These are phyloP conservation scores for Leptinotarsa defecta DNA, from an alignment of 1,140 invertebrate genomes.

Conservation along the genomic window DNA sequence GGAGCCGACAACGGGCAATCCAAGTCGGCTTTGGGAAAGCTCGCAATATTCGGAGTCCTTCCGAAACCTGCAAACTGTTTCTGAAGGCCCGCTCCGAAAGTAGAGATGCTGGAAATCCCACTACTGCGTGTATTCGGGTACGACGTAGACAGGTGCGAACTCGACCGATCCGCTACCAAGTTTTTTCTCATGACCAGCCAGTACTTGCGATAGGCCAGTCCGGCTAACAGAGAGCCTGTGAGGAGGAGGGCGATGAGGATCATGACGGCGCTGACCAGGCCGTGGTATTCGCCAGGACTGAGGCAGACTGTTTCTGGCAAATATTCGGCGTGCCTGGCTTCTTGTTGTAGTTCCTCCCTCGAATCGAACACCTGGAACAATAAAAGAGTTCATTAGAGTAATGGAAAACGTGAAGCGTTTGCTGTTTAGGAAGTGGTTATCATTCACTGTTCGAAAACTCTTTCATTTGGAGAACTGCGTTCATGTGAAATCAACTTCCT, in stretches of 20 bases:
- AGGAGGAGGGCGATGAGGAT: conserved; percentile 71
- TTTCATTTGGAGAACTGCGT: no score
- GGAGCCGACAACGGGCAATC: conserved; percentile 46
- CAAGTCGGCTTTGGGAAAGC: conserved; percentile 42
- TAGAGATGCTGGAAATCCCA: conserved; percentile 49
- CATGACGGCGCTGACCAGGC: conserved; percentile 72
- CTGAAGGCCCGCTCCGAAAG: conserved; percentile 48
- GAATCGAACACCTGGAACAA: conserved; percentile 68
- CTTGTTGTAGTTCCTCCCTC: conserved; percentile 71
- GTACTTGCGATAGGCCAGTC: conserved; percentile 72
- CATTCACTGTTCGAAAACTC: no score
- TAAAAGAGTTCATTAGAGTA: no score
- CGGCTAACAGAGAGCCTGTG: conserved; percentile 66
- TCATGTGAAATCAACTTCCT: no score
- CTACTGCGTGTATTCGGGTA: conserved; percentile 50
- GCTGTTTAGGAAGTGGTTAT: no score
- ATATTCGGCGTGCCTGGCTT: conserved; percentile 63
- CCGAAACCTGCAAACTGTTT: conserved; percentile 50
- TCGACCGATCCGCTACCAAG: conserved; percentile 61
- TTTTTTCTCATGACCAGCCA: conserved; percentile 74
- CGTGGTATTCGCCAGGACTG: conserved; percentile 75
- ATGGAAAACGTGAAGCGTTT: no score
- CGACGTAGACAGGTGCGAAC: conserved; percentile 46
- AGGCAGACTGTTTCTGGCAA: conserved; percentile 72
- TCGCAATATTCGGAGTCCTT: conserved; percentile 53